These are phyloP conservation scores for Procavia capensis DNA, from an alignment of 2,113 vertebrate genomes.

Conservation along the genomic window DNA sequence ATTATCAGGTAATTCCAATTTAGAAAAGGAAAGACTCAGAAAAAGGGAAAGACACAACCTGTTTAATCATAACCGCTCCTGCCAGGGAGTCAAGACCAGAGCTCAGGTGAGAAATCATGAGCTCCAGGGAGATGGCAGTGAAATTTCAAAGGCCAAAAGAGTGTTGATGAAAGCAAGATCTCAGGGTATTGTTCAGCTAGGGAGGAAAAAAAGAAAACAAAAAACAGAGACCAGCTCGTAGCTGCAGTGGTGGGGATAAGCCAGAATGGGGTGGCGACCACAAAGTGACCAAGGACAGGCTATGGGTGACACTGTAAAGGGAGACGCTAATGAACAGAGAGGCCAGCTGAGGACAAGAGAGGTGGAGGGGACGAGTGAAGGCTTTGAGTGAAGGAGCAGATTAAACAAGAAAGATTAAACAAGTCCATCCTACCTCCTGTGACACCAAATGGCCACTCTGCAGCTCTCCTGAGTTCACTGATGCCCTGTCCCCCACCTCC, in stretches of 20 bases:
- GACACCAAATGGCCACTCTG: background rate
- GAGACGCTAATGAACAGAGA: background rate
- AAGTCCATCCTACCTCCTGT: background rate
- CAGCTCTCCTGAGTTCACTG: too few species aligned
- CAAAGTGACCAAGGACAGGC: background rate
- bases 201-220: background rate
- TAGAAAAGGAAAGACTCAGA: background rate
- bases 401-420: background rate
- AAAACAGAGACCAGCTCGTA: too few species aligned
- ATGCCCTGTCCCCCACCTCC: background rate
- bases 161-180: background rate
- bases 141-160: background rate
- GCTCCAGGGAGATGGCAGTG: background rate
- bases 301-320: too few species aligned
- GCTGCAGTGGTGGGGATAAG: background rate
- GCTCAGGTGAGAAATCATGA: background rate
- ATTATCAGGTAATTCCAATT: background rate
- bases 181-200: background rate
- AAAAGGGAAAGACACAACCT: background rate
- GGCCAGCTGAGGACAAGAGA: background rate
- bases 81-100: background rate
- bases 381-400: too few species aligned
- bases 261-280: background rate
- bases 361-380: background rate
- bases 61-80: background rate